Evolutionary conservation across 2,797 vertebrate species (phyloP), one percentile per base, ranked within the genome.

Genomic region (Champsocephalus gunnari): DNA sequence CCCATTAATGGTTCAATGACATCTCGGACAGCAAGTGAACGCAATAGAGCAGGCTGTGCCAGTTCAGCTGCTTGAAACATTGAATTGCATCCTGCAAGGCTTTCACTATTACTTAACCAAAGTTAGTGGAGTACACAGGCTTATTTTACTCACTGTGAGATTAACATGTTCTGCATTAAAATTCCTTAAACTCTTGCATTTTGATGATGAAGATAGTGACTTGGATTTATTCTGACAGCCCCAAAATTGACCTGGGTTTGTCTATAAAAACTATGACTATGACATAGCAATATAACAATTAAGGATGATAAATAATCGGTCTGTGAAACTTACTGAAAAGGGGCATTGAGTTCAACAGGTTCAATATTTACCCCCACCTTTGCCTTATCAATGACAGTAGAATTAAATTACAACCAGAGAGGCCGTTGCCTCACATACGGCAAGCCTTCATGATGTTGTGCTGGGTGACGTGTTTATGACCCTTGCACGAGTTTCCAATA

Each of bases 391-490:
- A 13, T 44, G 50, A 6, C 19, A 3, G 4, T 44, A 63, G 51
- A 21, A 34, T 19, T 0, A 13, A 4, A 0, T 51, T 11, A 24
- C n/a, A 7, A 54, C 63, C 19, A 47, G 0, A 12, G 48, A 78
- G 66, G 86, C 80, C 67, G 81, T 70, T 57, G 80, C 45, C 66
- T 5, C 28, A 19, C 7, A 14, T 34, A 0, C 11, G 13, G 1
- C 4, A 41, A 51, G 10, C 2, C 16, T 59, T 60, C 9, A 66
- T 47, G 17, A 19, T 3, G 38, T 4, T 28, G 54, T 5, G 2
- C 5, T 12, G 0, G 13, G 4, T 69, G 49, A 78, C 75, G 62
- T 62, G 28, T 47, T 44, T 2, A 4, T 55, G 5, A n/a, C 60
- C 38, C 16, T 32, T 38, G 4, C 1, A 5, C 19, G 6, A 55